Percentiles rank a stretch among this genome's conserved stretches.
phyloP scores from a whole-genome alignment of 2,113 vertebrate genomes.

The Copsychus sechellarum region DNA sequence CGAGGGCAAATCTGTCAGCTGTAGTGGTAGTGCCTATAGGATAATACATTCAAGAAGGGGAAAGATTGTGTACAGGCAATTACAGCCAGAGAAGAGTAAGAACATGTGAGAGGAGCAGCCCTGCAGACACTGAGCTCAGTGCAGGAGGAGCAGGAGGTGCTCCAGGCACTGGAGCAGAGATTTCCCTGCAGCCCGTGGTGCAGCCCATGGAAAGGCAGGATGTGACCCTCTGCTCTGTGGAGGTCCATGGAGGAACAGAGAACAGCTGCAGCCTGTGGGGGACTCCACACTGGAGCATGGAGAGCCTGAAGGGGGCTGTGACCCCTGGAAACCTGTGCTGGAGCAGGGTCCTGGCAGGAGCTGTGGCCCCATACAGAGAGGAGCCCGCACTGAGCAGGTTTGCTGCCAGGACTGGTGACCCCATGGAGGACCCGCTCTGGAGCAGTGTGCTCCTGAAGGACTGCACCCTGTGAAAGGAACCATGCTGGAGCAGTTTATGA shows the following conservation, averaged over 20 bases:
- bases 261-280: background rate
- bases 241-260: background rate
- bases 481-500: background rate
- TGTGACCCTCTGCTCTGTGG: background rate
- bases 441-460: background rate
- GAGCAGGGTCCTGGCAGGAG: background rate
- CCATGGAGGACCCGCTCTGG: background rate
- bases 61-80: background rate
- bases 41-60: background rate
- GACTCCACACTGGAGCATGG: background rate
- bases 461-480: background rate
- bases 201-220: background rate
- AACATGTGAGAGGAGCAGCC: accelerated
- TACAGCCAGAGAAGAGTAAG: background rate
- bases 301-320: background rate
- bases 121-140: background rate
- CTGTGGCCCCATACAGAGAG: background rate
- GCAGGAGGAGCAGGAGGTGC: background rate
- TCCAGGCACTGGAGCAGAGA: background rate
- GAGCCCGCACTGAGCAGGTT: background rate
- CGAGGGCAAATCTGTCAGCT: background rate
- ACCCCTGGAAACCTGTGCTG: background rate
- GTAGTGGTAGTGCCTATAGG: background rate
- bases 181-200: background rate
- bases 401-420: background rate